These are phyloP conservation scores for Forficula auricularia DNA, from an alignment of 1,140 invertebrate species.

Conservation along the genomic window DNA sequence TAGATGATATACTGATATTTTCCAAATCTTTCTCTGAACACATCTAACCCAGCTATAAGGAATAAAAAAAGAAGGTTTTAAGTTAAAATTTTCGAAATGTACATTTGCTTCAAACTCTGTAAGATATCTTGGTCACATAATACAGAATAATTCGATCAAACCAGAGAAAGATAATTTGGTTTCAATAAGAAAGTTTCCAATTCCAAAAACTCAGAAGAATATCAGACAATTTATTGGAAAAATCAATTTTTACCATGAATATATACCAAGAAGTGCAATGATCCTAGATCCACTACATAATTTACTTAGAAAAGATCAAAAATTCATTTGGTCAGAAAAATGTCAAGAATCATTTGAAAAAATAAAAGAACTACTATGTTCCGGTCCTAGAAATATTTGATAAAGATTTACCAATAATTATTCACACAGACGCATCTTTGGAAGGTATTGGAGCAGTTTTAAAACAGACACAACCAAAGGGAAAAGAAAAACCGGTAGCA, in stretches of 20 bases:
- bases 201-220: constrained; percentile 13
- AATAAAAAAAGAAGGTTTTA: constrained; percentile 18
- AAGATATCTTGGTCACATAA: constrained; percentile 20
- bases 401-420: constrained; percentile 18
- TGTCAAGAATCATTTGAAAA: constrained; percentile 20
- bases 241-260: constrained; percentile 14
- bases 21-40: constrained; percentile 15
- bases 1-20: constrained; percentile 17
- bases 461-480: constrained; percentile 20
- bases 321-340: constrained; percentile 21
- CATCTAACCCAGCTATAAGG: constrained; percentile 15
- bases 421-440: constrained; percentile 21
- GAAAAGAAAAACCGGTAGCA: constrained; percentile 17
- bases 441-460: constrained; percentile 22
- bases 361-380: constrained; percentile 21
- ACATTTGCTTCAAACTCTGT: constrained; percentile 19
- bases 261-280: constrained; percentile 18
- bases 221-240: constrained; percentile 20
- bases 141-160: constrained; percentile 18
- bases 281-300: constrained; percentile 31
- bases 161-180: constrained; percentile 7
- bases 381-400: constrained; percentile 24
- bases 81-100: constrained; percentile 21
- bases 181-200: constrained; percentile 21
- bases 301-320: constrained; percentile 25